Evolutionary conservation across 2,113 vertebrate genomes (phyloP).

Genomic region (Tringa solitaria): DNA sequence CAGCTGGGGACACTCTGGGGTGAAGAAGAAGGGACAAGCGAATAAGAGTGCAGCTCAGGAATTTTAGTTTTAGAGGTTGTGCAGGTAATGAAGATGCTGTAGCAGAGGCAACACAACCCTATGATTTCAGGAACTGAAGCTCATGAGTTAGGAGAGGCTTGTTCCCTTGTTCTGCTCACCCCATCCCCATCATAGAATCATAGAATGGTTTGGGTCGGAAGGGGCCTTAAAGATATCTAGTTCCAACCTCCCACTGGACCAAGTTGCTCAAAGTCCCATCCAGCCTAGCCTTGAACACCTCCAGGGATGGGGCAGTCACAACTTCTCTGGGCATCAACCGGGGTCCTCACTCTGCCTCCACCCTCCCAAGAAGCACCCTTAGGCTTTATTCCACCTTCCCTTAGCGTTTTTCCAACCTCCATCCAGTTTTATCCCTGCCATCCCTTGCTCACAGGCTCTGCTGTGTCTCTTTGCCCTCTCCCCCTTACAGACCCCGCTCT

Average conservation of each 20-base stretch:
- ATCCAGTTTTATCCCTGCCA: too few relatives aligned
- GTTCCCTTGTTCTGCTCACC: background rate
- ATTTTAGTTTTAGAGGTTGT: background rate
- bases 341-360: background rate
- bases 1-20: too few relatives aligned
- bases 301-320: too few relatives aligned
- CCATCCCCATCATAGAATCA: too few relatives aligned
- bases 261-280: too few relatives aligned
- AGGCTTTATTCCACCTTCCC: background rate
- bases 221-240: too few relatives aligned
- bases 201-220: too few relatives aligned
- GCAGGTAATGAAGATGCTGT: background rate
- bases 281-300: too few relatives aligned
- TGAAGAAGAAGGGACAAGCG: background rate
- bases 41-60: background rate
- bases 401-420: background rate
- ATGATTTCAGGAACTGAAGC: background rate
- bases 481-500: background rate
- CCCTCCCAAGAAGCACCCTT: background rate
- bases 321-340: too few relatives aligned
- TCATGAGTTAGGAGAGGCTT: background rate
- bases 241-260: too few relatives aligned
- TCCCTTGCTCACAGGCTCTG: background rate
- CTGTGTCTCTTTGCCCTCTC: background rate
- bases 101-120: background rate